Evolutionary conservation across 2,113 vertebrate species (phyloP).

Genomic region (Mixornis gularis): DNA sequence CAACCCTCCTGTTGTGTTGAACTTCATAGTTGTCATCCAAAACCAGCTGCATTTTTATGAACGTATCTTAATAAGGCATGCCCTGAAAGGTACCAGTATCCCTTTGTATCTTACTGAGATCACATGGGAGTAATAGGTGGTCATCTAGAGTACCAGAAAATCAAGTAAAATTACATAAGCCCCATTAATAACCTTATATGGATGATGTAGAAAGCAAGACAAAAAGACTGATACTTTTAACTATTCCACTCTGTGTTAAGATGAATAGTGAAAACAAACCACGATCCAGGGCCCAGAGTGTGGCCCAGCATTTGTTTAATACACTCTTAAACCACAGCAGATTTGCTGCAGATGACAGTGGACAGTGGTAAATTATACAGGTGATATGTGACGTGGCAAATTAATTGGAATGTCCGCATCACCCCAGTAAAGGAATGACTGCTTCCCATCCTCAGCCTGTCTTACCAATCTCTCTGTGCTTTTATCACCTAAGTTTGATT

Average conservation of each 20-base stretch:
- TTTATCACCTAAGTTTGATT: neutral
- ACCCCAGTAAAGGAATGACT: neutral
- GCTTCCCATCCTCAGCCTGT: neutral
- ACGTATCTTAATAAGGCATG: neutral
- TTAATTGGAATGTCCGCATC: neutral
- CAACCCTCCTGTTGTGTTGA: neutral
- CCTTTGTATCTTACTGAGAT: neutral
- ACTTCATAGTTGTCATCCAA: neutral
- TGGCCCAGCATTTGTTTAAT: neutral
- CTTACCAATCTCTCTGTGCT: neutral
- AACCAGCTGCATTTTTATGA: slow-evolving; percentile 13
- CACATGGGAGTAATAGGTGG: neutral
- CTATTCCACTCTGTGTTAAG: neutral
- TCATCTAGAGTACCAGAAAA: neutral
- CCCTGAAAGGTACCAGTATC: neutral
- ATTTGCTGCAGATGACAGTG: neutral
- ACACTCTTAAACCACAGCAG: neutral
- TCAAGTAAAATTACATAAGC: neutral
- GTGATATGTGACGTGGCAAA: rapidly evolving
- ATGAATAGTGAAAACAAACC: neutral
- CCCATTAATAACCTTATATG: neutral
- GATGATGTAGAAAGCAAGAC: neutral
- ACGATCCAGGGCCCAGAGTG: rapidly evolving
- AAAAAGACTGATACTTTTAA: neutral
- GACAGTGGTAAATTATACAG: neutral